Conservation (phyloP, 2,113 vertebrate species). For the Acanthisitta chloris region DNA sequence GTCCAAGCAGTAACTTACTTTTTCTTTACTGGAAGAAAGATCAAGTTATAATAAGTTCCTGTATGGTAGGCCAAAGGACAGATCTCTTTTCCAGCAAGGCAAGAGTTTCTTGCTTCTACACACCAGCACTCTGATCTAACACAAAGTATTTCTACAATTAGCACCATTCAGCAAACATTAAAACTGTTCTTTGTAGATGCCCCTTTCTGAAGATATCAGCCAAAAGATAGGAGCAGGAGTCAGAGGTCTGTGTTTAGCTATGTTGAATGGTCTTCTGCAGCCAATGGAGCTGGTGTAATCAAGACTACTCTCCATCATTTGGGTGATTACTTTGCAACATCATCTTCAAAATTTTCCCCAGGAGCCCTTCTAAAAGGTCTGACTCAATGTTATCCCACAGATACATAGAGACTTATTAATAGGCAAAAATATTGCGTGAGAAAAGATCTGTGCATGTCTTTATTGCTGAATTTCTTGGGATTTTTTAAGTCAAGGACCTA, state of each 20-base stretch:
- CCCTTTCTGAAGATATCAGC: background rate
- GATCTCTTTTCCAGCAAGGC: background rate
- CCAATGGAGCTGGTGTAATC: accelerated
- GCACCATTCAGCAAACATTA: background rate
- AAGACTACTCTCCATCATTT: background rate
- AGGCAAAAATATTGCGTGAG: background rate
- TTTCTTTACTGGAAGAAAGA: conserved; percentile 23
- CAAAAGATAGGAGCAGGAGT: background rate
- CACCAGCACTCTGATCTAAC: background rate
- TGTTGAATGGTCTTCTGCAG: background rate
- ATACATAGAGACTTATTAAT: background rate
- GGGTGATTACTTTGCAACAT: background rate
- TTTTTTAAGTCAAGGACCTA: background rate
- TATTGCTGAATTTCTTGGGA: background rate
- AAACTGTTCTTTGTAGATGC: background rate
- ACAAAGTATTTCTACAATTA: background rate
- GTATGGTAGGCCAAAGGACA: background rate
- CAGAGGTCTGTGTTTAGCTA: background rate
- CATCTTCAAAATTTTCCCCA: background rate
- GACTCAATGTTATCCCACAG: background rate
- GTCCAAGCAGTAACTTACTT: background rate
- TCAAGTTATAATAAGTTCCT: conserved; percentile 31
- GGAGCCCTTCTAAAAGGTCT: background rate
- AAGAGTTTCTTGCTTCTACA: background rate
- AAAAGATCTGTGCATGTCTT: background rate